Percentiles rank a stretch among this genome's conserved stretches.
These are phyloP conservation scores for Mycalesis mineus DNA, from an alignment of 2,888 invertebrate species.

Conservation along the genomic window DNA sequence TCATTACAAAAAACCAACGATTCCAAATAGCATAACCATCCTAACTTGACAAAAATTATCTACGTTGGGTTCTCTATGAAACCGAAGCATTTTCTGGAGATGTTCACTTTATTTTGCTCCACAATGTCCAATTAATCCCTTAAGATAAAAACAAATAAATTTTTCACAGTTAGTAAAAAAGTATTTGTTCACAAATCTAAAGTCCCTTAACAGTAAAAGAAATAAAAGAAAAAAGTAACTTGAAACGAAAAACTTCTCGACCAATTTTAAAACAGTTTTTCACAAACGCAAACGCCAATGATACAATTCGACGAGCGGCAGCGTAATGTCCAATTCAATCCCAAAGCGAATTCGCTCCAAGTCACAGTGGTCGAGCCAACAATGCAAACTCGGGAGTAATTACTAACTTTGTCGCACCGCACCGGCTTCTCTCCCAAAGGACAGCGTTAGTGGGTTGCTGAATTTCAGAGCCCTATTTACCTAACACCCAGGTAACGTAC, in stretches of 20 bases:
- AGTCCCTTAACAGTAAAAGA: too few relatives aligned
- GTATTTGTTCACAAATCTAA: too few relatives aligned
- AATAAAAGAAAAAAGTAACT: not conserved
- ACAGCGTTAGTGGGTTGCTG: not conserved
- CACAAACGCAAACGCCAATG: conserved; percentile 2
- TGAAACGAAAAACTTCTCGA: not conserved
- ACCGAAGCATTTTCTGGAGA: too few relatives aligned
- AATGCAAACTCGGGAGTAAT: conserved; percentile 15
- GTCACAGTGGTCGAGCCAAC: conserved; percentile 14
- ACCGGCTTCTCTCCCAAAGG: conserved; percentile 7
- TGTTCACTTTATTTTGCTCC: too few relatives aligned
- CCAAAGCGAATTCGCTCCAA: conserved; percentile 3
- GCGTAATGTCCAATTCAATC: conserved; percentile 14
- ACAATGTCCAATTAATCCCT: too few relatives aligned
- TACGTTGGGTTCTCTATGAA: too few relatives aligned
- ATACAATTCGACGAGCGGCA: conserved; percentile 5
- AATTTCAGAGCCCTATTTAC: conserved; percentile 3
- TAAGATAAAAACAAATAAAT: too few relatives aligned
- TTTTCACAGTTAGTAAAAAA: too few relatives aligned
- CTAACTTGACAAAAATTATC: too few relatives aligned
- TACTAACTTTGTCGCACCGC: conserved; percentile 11
- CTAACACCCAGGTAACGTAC: not conserved
- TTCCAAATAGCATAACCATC: too few relatives aligned
- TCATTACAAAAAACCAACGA: too few relatives aligned
- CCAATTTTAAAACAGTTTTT: conserved; percentile 1